Evolutionary conservation across 2,113 vertebrate genomes (phyloP), one percentile per base, ranked within the genome.

Genomic region (Bolborhynchus lineola): DNA sequence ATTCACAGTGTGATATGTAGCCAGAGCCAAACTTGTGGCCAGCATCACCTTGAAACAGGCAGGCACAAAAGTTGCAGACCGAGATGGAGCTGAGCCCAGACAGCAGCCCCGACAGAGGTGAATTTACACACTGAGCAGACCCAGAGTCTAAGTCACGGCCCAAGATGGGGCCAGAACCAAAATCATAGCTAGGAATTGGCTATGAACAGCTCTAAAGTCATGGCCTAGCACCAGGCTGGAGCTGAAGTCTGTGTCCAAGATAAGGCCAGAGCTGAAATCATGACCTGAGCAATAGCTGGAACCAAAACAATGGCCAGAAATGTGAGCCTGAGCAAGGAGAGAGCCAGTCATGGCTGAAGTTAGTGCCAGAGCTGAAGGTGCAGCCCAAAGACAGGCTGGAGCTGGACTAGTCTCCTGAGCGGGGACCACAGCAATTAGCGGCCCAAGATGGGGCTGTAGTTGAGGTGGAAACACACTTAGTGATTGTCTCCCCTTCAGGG

Each of bases 261-360:
- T 16, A 46, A 59, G 33, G 57, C 57, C 33, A 9, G 55, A 80
- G 18, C 29, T 80, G 33, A 59, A 81, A 68, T 57, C 39, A 49
- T 44, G 42, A 44, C 64, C 49, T 69, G 31, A 92, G 29, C 60
- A 82, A 50, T 3, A 23, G 11, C 35, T 75, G 24, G 71, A 82
- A 24, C 13, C 6, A 1, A 82, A 44, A 46, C 29, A 33, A 25
- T 4, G 11, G n/a, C 14, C 15, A 6, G 67, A 93, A 60, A 47
- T 24, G 16, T 15, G 28, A 28, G 37, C 52, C 19, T 33, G 24
- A 72, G 26, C 13, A 68, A 55, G 6, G 63, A 64, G 12, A 75
- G 19, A 57, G 29, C 14, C 35, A 60, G 28, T 29, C 7, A 1
- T 1, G 5, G 37, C 0, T 42, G 55, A 57, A 86, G 42, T 77